These are phyloP conservation scores for Plecotus auritus DNA, from an alignment of 2,113 vertebrate species.

Conservation along the genomic window DNA sequence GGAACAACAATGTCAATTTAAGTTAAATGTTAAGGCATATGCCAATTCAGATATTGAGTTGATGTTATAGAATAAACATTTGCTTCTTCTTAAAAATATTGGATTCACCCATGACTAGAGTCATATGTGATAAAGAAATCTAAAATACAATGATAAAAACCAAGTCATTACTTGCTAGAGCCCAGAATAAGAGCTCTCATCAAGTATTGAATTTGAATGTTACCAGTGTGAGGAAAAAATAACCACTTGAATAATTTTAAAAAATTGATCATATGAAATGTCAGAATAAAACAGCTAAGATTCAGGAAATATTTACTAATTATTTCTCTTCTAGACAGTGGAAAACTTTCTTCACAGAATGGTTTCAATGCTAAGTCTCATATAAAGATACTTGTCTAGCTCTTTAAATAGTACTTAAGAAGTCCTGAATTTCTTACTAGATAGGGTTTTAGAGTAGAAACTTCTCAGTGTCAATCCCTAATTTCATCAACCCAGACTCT, in stretches of 20 bases:
- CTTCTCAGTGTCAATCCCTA: not conserved
- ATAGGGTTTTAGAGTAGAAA: not conserved
- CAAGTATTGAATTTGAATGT: not conserved
- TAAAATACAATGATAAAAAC: not conserved
- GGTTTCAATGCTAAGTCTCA: not conserved
- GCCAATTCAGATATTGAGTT: conserved; percentile 7
- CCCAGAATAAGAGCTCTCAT: not conserved
- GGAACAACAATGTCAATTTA: conserved; percentile 52
- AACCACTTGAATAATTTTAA: not conserved
- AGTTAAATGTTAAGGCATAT: conserved; percentile 28
- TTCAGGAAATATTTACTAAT: not conserved
- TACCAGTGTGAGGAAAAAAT: conserved; percentile 2
- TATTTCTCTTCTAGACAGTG: not conserved
- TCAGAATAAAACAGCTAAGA: not conserved
- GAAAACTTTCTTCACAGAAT: not conserved
- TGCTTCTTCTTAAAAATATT: not conserved
- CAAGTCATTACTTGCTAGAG: not conserved
- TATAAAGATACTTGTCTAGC: not conserved
- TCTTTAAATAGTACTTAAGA: not conserved
- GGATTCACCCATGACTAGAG: not conserved
- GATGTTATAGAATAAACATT: conserved; percentile 39
- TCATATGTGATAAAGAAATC: not conserved
- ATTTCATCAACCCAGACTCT: not conserved
- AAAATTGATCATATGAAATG: conserved; percentile 2
- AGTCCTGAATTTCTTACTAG: not conserved